Conservation (phyloP, 2,113 vertebrate species). For the Physeter macrocephalus region DNA sequence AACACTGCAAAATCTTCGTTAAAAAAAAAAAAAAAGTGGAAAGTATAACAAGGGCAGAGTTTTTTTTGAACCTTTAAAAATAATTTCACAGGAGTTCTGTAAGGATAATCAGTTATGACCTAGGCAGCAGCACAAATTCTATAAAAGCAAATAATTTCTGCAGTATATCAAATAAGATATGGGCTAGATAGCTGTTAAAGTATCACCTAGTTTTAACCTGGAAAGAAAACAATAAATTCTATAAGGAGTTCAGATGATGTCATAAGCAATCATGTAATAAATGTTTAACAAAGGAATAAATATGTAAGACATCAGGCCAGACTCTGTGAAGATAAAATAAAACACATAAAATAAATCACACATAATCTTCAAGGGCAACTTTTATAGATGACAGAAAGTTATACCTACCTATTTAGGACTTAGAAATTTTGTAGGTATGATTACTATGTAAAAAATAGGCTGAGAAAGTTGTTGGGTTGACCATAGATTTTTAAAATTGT, state of each 20-base stretch:
- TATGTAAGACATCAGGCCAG: not conserved
- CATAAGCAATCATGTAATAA: not conserved
- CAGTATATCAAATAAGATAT: not conserved
- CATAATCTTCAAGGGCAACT: constrained; percentile 21
- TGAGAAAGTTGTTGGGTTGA: not conserved
- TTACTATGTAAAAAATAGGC: not conserved
- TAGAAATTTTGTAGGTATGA: not conserved
- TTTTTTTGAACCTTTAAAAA: not conserved
- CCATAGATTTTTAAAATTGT: not conserved
- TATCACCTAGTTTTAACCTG: not conserved
- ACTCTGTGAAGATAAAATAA: not conserved
- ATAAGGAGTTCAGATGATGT: not conserved
- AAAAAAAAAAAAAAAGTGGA: not conserved
- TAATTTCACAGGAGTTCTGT: not conserved
- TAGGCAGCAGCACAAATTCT: not conserved
- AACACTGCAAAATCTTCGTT: not conserved
- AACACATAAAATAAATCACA: not conserved
- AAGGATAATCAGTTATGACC: not conserved
- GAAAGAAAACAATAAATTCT: not conserved
- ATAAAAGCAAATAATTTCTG: not conserved
- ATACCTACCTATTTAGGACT: not conserved
- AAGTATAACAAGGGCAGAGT: not conserved
- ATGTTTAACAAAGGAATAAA: not conserved
- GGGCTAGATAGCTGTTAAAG: not conserved
- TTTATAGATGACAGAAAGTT: not conserved